phyloP scores from a whole-genome alignment of 92 coral and sea anemone genomes.

The Bergia puertoricense region DNA sequence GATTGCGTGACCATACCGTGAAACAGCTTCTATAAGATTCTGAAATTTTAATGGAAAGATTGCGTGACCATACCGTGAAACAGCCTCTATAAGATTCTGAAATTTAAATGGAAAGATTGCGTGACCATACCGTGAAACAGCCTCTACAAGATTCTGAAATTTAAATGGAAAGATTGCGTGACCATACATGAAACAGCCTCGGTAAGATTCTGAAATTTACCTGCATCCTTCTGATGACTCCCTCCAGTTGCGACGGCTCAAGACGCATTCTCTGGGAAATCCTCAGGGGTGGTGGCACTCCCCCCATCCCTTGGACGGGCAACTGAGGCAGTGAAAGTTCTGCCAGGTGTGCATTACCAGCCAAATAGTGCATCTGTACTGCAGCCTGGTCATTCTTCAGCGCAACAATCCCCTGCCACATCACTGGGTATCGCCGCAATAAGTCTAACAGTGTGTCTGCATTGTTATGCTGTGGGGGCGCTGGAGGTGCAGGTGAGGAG shows the following conservation, averaged over 20 bases:
- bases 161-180: too few species aligned
- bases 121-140: too few species aligned
- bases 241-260: constrained; percentile 96
- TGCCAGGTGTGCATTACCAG: constrained; percentile 90
- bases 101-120: too few species aligned
- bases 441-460: constrained; percentile 92
- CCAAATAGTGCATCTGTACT: constrained; percentile 96
- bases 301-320: constrained; percentile 56
- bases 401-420: constrained; percentile 97
- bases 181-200: too few species aligned
- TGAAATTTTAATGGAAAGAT: too few species aligned
- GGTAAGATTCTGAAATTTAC: constrained; percentile 36
- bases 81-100: too few species aligned
- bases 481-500: constrained; percentile 59
- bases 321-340: constrained; percentile 91
- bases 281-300: constrained; percentile 81
- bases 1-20: too few species aligned
- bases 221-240: constrained; percentile 97
- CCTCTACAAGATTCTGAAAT: too few species aligned
- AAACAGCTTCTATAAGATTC: too few species aligned
- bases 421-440: constrained; percentile 94
- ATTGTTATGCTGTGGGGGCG: constrained; percentile 65
- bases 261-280: constrained; percentile 97
- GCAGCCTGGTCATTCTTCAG: constrained; percentile 97
- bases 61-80: too few species aligned